These are phyloP conservation scores for Sardina pilchardus DNA, from an alignment of 2,113 vertebrate species.

Conservation along the genomic window DNA sequence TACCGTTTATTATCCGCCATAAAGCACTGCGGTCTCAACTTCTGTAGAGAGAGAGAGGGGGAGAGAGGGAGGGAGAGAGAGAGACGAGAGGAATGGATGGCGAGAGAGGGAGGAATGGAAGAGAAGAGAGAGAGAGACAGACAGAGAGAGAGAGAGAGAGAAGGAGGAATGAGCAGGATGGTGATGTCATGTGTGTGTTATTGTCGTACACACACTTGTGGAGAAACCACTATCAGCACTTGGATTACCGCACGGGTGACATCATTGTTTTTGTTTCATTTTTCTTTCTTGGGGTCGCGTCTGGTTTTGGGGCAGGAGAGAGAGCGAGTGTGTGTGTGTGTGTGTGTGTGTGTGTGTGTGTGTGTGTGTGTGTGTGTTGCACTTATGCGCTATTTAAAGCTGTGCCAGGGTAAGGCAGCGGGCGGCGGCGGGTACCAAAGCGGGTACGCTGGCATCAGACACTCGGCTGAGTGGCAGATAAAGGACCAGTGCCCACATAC, in stretches of 20 bases:
- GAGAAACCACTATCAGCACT: slow-evolving; percentile 45
- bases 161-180: not conserved
- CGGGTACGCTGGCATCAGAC: not conserved
- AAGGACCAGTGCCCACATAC: not conserved
- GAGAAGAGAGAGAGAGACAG: slow-evolving; percentile 16
- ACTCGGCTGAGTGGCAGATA: slow-evolving; percentile 13
- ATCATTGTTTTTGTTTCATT: slow-evolving; percentile 56
- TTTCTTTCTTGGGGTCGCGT: slow-evolving; percentile 33
- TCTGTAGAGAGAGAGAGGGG: slow-evolving; percentile 38
- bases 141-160: slow-evolving; percentile 16
- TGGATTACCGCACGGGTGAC: slow-evolving; percentile 46
- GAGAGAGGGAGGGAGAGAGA: not conserved
- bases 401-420: not conserved
- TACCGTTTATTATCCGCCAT: slow-evolving; percentile 72
- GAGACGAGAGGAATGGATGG: not conserved
- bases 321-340: not conserved
- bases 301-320: not conserved
- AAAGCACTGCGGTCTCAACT: slow-evolving; percentile 70
- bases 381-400: not conserved
- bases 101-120: not conserved
- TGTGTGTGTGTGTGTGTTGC: not conserved
- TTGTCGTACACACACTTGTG: slow-evolving; percentile 47
- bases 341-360: not conserved
- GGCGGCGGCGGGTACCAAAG: not conserved
- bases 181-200: slow-evolving; percentile 56